phyloP scores from a whole-genome alignment of 2,888 invertebrate genomes.

The Amphipoea oculea region DNA sequence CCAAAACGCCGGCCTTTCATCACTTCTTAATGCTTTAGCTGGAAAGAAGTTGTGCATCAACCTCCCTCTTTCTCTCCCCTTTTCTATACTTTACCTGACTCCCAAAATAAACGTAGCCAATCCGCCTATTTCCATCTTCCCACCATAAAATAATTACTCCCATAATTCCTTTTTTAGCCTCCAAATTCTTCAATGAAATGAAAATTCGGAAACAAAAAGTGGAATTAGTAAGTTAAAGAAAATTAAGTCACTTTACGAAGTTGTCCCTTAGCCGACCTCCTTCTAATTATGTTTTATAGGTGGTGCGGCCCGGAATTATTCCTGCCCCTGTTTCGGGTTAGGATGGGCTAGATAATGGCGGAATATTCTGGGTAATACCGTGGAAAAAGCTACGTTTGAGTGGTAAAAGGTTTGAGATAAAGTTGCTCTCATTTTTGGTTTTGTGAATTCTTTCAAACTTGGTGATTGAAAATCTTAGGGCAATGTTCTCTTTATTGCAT shows the following conservation, averaged over 20 bases:
- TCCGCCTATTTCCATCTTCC: background rate
- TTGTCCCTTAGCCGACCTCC: conserved; percentile 66
- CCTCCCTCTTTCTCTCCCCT: too few species aligned
- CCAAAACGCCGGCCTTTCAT: too few species aligned
- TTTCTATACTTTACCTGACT: too few species aligned
- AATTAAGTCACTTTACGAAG: conserved; percentile 74
- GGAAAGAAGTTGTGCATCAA: too few species aligned
- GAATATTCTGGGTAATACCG: conserved; percentile 43
- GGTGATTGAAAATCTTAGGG: background rate
- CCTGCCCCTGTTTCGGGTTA: conserved; percentile 20
- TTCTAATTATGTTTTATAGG: conserved; percentile 77
- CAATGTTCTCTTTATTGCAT: background rate
- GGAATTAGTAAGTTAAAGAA: conserved; percentile 66
- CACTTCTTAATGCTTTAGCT: too few species aligned
- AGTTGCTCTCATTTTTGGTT: conserved; percentile 2
- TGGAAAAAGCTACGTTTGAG: conserved; percentile 24
- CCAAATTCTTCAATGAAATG: conserved; percentile 57
- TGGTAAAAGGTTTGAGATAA: conserved; percentile 3
- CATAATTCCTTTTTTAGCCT: conserved; percentile 1
- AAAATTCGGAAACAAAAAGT: conserved; percentile 60
- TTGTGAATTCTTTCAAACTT: background rate
- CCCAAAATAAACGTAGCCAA: background rate
- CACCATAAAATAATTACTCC: conserved; percentile 40
- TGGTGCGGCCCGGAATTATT: conserved; percentile 60
- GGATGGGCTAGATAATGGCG: conserved; percentile 42